Conservation (phyloP, 2,888 invertebrate species). For the Penaeus monodon region DNA sequence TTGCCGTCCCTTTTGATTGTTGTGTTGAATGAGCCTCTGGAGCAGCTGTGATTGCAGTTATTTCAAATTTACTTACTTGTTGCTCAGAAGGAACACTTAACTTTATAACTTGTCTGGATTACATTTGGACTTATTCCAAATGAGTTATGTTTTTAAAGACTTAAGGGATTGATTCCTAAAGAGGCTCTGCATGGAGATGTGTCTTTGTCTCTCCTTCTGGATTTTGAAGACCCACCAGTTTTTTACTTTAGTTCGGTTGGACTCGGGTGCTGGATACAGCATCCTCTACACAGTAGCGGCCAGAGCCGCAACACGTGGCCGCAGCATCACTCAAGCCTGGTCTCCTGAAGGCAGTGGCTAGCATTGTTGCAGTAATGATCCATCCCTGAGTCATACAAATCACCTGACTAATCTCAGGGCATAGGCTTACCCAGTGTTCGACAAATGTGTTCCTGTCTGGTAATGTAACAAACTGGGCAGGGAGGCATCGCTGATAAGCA, state of each 20-base stretch:
- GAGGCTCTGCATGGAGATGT: slow-evolving; percentile 58
- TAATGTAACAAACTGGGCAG: slow-evolving; percentile 44
- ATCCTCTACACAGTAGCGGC: slow-evolving; percentile 63
- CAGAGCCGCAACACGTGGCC: slow-evolving; percentile 50
- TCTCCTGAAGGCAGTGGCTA: slow-evolving; percentile 57
- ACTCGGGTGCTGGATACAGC: slow-evolving; percentile 57
- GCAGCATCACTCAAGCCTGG: slow-evolving; percentile 62
- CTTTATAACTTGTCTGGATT: slow-evolving; percentile 32
- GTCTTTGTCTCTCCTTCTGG: slow-evolving; percentile 60
- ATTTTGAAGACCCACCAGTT: slow-evolving; percentile 50
- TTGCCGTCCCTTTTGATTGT: slow-evolving; percentile 63
- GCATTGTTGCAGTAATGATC: slow-evolving; percentile 60
- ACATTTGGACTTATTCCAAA: slow-evolving; percentile 34
- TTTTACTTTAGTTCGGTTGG: slow-evolving; percentile 52
- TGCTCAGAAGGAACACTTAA: slow-evolving; percentile 38
- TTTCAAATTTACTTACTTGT: slow-evolving; percentile 35
- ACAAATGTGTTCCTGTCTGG: slow-evolving; percentile 51
- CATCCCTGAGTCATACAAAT: slow-evolving; percentile 59
- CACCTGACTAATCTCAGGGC: slow-evolving; percentile 50
- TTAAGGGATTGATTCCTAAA: slow-evolving; percentile 41
- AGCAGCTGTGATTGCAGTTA: slow-evolving; percentile 37
- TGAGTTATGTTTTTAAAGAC: slow-evolving; percentile 30
- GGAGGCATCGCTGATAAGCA: slow-evolving; percentile 43
- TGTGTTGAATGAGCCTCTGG: slow-evolving; percentile 49
- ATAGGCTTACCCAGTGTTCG: slow-evolving; percentile 58